These are phyloP conservation scores for Phocides pigmalion DNA, from an alignment of 1,140 invertebrate species.

Conservation along the genomic window DNA sequence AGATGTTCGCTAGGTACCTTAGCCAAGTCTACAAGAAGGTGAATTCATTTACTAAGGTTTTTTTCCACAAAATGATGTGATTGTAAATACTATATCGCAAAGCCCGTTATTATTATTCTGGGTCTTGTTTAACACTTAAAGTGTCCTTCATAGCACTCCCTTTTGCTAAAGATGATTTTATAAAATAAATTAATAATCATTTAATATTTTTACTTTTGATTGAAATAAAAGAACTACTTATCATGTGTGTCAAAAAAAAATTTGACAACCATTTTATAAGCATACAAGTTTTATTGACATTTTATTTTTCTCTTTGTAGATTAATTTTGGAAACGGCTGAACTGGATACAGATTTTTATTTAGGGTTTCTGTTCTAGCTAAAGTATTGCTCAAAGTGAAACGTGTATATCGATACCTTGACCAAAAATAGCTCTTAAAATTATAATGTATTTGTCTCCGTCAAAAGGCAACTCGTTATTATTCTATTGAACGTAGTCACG, in stretches of 20 bases:
- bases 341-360: too few species aligned
- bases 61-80: constrained; percentile 7
- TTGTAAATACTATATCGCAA: constrained; percentile 5
- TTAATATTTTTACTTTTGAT: too few species aligned
- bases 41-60: neutral
- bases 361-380: neutral
- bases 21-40: neutral
- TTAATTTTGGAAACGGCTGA: too few species aligned
- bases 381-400: neutral
- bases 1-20: constrained; percentile 2
- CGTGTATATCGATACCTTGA: neutral
- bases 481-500: constrained; percentile 23
- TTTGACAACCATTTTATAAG: too few species aligned
- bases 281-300: too few species aligned
- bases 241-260: too few species aligned
- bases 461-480: constrained; percentile 22
- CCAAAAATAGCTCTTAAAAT: neutral
- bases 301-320: too few species aligned
- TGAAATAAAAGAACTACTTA: too few species aligned
- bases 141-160: too few species aligned
- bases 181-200: too few species aligned
- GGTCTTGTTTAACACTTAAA: too few species aligned
- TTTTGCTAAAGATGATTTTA: too few species aligned
- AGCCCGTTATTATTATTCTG: neutral
- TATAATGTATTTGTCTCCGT: constrained; percentile 6